Evolutionary conservation across 2,888 invertebrate species (phyloP), one percentile per base, ranked within the genome.

Genomic region (Bugulina stolonifera): DNA sequence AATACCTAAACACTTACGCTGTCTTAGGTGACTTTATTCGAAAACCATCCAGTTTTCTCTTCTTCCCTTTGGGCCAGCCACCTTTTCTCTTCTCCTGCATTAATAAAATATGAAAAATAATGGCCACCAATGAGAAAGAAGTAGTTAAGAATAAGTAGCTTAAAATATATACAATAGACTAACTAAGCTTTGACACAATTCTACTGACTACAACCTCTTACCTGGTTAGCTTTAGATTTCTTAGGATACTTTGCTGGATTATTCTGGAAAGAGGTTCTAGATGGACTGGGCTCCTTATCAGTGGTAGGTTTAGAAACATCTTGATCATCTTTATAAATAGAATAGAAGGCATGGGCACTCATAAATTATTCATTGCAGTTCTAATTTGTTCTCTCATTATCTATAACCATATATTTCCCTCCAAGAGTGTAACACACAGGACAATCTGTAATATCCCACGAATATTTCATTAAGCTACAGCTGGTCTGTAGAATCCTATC

Each of bases 61-160:
- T 88, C 72, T 87, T 84, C 0, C 88, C 88, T 80, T 88, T 88
- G 0, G 88, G 88, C 88, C 88, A 88, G 0, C 88, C 88, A 74
- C 88, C 88, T 77, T 87, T 83, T 71, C 85, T 83, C 80, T 87
- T 22, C 2, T 10, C 32, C 32, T 64, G 43, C 43, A 43, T 10
- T 18, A 10, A 43, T 43, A 43, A 10, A n/a, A n/a, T n/a, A n/a
- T n/a, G n/a, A n/a, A n/a, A n/a, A 43, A 43, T 18, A 43, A 43
- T 43, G 43, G 43, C n/a, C n/a, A n/a, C n/a, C n/a, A n/a, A n/a
- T 43, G 43, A 43, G 18, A 10, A 43, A 43, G 18, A 43, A 43
- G 5, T 43, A 43, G 18, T 43, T 43, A 43, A 18, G 43, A 43
- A 43, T 43, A 43, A 10, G 18, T 43, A 43, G n/a, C n/a, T n/a